A percentile compares a stretch with the other conserved stretches of the same genome.
These are phyloP conservation scores for Xenopus tropicalis DNA, from an alignment of 2,113 vertebrate genomes.

Conservation along the genomic window DNA sequence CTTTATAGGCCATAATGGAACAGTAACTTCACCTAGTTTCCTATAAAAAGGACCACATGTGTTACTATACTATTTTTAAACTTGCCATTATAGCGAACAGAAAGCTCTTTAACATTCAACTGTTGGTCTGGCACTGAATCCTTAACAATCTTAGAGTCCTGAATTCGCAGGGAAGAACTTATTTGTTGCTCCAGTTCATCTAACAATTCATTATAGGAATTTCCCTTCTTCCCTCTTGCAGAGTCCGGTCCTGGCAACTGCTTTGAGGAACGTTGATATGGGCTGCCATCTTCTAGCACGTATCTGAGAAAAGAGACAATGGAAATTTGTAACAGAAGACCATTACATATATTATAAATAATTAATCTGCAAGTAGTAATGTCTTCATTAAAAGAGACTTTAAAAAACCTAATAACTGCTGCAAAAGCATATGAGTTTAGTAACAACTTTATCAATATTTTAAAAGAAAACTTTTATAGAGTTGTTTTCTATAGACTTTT, in stretches of 20 bases:
- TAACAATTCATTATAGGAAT: conserved; percentile 63
- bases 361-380: too few relatives aligned
- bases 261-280: conserved; percentile 78
- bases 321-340: not conserved
- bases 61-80: too few relatives aligned
- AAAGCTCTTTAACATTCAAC: conserved; percentile 81
- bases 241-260: conserved; percentile 49
- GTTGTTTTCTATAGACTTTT: too few relatives aligned
- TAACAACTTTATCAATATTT: too few relatives aligned
- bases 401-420: too few relatives aligned
- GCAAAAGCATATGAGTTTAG: too few relatives aligned
- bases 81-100: conserved; percentile 79
- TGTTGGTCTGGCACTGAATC: conserved; percentile 88
- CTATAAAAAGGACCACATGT: too few relatives aligned
- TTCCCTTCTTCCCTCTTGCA: conserved; percentile 58
- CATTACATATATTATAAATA: too few relatives aligned
- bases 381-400: too few relatives aligned
- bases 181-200: conserved; percentile 80
- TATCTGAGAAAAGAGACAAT: conserved; percentile 67
- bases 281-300: conserved; percentile 84
- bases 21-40: too few relatives aligned
- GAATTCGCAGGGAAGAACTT: conserved; percentile 69
- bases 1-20: too few relatives aligned
- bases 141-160: conserved; percentile 66
- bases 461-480: too few relatives aligned